These are phyloP conservation scores for Oceanodroma leucorhoa DNA, from an alignment of 2,797 vertebrate genomes.

Conservation along the genomic window DNA sequence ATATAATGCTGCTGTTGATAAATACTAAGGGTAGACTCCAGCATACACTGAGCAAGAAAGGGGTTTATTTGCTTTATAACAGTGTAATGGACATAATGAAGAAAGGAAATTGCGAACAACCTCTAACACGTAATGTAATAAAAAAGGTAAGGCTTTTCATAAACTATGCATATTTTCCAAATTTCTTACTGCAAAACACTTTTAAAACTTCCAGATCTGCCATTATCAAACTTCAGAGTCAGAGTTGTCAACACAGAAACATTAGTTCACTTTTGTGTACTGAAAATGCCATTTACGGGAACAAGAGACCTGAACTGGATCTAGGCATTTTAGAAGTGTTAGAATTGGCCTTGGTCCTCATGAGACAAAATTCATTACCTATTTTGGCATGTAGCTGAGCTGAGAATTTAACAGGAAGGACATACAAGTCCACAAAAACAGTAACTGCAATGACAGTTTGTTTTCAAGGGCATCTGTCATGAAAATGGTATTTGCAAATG, in stretches of 20 bases:
- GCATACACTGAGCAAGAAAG: background rate
- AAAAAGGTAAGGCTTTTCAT: background rate
- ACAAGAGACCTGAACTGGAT: background rate
- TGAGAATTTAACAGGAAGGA: background rate
- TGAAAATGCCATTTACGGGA: background rate
- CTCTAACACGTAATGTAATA: fast-evolving
- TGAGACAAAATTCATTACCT: background rate
- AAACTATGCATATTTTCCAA: background rate
- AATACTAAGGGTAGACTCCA: background rate
- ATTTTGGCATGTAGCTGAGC: background rate
- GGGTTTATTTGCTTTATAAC: background rate
- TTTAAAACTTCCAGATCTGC: background rate
- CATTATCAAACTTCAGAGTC: background rate
- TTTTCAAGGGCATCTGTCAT: background rate
- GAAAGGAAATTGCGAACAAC: background rate
- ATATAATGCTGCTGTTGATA: background rate
- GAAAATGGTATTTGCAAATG: background rate
- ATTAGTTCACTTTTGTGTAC: background rate
- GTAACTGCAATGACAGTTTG: background rate
- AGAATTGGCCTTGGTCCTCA: background rate
- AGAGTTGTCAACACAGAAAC: background rate
- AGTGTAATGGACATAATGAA: background rate
- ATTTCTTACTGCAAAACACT: background rate
- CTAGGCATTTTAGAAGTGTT: background rate
- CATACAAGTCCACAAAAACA: background rate